Evolutionary conservation across 2,113 vertebrate species (phyloP), one percentile per base, ranked within the genome.

Genomic region (Clarias gariepinus): DNA sequence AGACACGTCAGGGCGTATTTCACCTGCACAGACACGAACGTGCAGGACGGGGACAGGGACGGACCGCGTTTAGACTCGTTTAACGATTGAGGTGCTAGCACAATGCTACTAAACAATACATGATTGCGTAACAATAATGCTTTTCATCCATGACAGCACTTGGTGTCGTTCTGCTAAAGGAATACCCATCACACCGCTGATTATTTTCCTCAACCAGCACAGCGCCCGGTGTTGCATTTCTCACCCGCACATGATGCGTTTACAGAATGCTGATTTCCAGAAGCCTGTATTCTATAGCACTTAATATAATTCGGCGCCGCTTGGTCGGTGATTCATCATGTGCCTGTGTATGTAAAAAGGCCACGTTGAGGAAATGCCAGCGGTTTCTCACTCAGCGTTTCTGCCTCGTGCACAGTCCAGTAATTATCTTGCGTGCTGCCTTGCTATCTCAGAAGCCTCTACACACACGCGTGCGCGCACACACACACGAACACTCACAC

Each of bases 1-100:
- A 93, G 91, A 91, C 91, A 89, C 90, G 95, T 93, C 76, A 66
- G 90, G 82, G 74, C 93, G 88, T 93, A 87, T 68, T 90, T 81
- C 71, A 63, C 57, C 71, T 79, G 33, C n/a, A 53, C 28, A 74
- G 74, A 88, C 69, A 71, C 73, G 64, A 73, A 66, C 57, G 85
- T 78, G 74, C 64, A 58, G 28, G 77, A 81, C 47, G 16, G 23
- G 68, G 83, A 58, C 30, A 41, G 74, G 41, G 33, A 25, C 81
- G 36, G 18, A 55, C 33, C 58, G 79, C 73, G n/a, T 25, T 82
- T 85, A 68, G 68, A 61, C 55, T 9, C 58, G 33, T 36, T 81
- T 81, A 86, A 60, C 74, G 76, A 89, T 69, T 41, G 23, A 0
- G 47, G 47, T 47, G 47, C 47, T 47, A 8, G 47, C 8, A 47